Conservation (phyloP, 1,140 invertebrate genomes). For the Drosophila tsacasi region DNA sequence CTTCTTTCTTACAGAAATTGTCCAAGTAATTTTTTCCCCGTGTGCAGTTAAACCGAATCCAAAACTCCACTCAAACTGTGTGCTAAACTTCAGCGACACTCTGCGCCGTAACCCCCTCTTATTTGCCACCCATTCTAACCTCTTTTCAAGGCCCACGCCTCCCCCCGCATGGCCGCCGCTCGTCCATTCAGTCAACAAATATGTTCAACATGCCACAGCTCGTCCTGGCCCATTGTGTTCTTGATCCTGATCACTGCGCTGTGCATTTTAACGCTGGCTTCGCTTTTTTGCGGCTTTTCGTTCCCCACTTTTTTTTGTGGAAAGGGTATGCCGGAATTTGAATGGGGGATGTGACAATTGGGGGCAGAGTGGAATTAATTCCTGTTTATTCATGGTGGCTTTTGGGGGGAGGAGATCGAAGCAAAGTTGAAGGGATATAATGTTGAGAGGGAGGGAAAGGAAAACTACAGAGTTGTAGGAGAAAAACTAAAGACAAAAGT, state of each 20-base stretch:
- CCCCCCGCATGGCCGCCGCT: not conserved
- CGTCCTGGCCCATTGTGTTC: conserved; percentile 67
- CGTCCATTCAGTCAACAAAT: conserved; percentile 70
- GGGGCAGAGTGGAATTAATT: conserved; percentile 25
- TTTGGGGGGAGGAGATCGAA: conserved; percentile 19
- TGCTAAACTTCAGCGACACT: conserved; percentile 73
- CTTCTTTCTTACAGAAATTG: not conserved
- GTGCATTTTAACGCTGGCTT: conserved; percentile 78
- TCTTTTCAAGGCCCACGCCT: not conserved
- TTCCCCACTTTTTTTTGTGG: conserved; percentile 10
- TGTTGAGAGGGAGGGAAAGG: not conserved
- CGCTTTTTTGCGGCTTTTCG: conserved; percentile 32
- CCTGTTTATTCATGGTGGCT: conserved; percentile 30
- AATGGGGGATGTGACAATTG: conserved; percentile 17
- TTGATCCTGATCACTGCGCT: conserved; percentile 80
- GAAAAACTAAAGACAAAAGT: no score
- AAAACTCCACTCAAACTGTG: conserved; percentile 72
- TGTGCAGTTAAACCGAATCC: conserved; percentile 31
- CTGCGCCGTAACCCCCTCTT: conserved; percentile 21
- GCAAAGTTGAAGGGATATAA: not conserved
- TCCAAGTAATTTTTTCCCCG: not conserved
- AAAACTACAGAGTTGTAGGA: not conserved
- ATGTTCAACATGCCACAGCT: conserved; percentile 80
- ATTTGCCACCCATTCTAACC: conserved; percentile 7
- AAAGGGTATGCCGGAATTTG: conserved; percentile 23